Base-by-base conservation (phyloP, 2,888 invertebrate species). In the Caenorhabditis becei region DNA sequence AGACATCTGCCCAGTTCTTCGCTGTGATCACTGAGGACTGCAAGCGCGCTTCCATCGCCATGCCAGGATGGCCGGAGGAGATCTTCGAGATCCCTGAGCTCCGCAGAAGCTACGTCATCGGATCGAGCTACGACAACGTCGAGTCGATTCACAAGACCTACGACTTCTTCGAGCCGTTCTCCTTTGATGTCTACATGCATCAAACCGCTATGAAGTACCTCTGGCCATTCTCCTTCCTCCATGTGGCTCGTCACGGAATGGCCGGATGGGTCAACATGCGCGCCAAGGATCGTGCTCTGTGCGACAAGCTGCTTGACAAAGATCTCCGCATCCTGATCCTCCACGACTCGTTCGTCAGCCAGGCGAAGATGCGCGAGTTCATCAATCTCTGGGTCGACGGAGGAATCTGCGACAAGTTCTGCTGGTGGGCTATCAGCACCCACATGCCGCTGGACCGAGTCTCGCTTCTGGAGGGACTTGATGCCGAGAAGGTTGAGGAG, bases 381-480 rank as follows among this genome's bases (percentile, higher is more conserved):
- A 53, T 72, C 16, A 35, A 35, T 10, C 63, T 44, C 44, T 72
- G 72, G 72, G n/a, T 28, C 1, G 32, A 32, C 16, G 72, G 56
- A 5, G 32, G 10, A 10, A 54, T 71, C 10, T 62, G 59, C 18
- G 63, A 72, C 7, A 56, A 56, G 24, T 72, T 72, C 62, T 63
- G 63, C 32, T 72, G 63, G 72, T 72, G 56, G 56, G 72, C 72
- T 3, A 63, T 72, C 23, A 72, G 72, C 47, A 72, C 72, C 18
- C 63, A 49, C 11, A 24, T 56, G 24, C 32, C 56, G 8, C 3
- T 63, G 16, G 63, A 63, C 18, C 32, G 32, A 0, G 49, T 32
- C 18, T 23, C 56, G 26, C 24, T 72, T 0, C 62, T 72, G 18
- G 56, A 72, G 8, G 56, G 26, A 23, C 70, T 71, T 16, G 23